Evolutionary conservation across 1,140 invertebrate genomes (phyloP).

Genomic region (Cardiocondyla obscurior): DNA sequence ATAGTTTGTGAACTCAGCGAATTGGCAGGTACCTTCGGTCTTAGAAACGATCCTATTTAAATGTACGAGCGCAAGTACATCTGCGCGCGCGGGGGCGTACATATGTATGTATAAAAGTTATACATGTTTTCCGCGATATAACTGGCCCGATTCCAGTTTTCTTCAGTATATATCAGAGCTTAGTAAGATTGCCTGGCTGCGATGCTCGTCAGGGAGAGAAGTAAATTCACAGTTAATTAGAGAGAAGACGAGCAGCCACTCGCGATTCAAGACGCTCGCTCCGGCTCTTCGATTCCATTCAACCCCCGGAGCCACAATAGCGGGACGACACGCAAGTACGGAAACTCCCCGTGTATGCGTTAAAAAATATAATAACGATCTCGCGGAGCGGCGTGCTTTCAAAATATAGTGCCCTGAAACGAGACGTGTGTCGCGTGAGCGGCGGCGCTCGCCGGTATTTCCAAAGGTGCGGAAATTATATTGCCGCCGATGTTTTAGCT

Average conservation of each 20-base stretch:
- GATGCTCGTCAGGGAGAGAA: constrained; percentile 25
- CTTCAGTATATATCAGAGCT: constrained; percentile 56
- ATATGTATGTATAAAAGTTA: not conserved
- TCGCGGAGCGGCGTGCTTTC: not conserved
- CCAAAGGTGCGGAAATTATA: constrained; percentile 46
- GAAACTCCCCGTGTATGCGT: not conserved
- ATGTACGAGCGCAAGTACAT: constrained; percentile 59
- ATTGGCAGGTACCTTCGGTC: constrained; percentile 55
- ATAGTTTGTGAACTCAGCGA: constrained; percentile 62
- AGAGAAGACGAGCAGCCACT: constrained; percentile 71
- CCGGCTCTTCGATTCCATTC: constrained; percentile 56
- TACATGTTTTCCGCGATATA: constrained; percentile 61
- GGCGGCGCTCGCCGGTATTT: not conserved
- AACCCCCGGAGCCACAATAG: constrained; percentile 61
- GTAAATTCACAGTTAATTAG: constrained; percentile 73
- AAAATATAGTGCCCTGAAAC: constrained; percentile 5
- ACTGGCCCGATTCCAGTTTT: constrained; percentile 71
- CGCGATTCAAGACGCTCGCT: constrained; percentile 41
- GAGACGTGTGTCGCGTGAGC: constrained; percentile 33
- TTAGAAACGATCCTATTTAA: constrained; percentile 67
- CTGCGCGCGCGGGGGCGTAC: not conserved
- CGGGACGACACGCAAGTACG: not conserved
- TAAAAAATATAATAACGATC: constrained; percentile 3
- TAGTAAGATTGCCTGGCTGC: not conserved
- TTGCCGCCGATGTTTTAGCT: constrained; percentile 16